These are phyloP conservation scores for Nothoprocta pentlandii DNA, from an alignment of 2,113 vertebrate species.

Conservation along the genomic window DNA sequence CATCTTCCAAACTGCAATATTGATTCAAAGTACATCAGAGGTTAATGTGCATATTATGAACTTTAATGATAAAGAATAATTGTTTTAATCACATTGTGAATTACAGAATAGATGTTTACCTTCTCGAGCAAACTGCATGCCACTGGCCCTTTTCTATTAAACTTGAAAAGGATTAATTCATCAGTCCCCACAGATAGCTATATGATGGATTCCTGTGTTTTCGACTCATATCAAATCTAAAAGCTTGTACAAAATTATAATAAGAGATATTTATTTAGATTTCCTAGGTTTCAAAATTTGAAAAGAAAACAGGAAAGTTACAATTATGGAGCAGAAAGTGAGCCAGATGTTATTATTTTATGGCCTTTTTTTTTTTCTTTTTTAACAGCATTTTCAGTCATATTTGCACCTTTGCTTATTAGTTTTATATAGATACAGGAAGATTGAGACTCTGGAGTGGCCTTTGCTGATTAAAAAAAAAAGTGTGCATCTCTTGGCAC, in stretches of 20 bases:
- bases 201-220: background rate
- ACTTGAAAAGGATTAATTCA: slow-evolving; percentile 58
- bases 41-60: slow-evolving; percentile 87
- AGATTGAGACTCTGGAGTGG: background rate
- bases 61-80: slow-evolving; percentile 79
- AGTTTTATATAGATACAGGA: background rate
- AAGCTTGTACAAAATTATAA: background rate
- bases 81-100: slow-evolving; percentile 73
- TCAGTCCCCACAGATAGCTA: slow-evolving; percentile 22
- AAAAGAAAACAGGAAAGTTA: background rate
- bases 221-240: background rate
- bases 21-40: slow-evolving; percentile 83
- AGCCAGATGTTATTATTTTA: background rate
- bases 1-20: slow-evolving; percentile 83
- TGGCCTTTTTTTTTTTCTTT: background rate
- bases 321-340: background rate
- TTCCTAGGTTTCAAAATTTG: background rate
- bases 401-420: background rate
- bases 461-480: background rate
- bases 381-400: background rate
- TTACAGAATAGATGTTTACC: slow-evolving; percentile 58
- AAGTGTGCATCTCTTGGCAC: background rate
- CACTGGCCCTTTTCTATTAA: slow-evolving; percentile 54
- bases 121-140: slow-evolving; percentile 50
- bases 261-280: background rate